Evolutionary conservation across 1,140 invertebrate genomes (phyloP), one percentile per base, ranked within the genome.

Genomic region (Cyclargus thomasi): DNA sequence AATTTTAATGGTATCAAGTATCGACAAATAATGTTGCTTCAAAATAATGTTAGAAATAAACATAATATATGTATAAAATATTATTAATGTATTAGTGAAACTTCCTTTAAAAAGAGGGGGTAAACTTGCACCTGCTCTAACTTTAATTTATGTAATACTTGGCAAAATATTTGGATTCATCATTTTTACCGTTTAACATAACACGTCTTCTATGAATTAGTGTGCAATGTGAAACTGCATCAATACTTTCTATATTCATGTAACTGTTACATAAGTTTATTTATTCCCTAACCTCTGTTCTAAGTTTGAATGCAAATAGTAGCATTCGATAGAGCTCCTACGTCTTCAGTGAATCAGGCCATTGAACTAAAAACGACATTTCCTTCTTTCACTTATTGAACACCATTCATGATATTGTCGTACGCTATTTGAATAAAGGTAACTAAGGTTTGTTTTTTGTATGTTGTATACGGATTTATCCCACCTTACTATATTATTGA

Each of bases 311-410:
- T 39, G 57, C 66, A 57, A 63, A 67, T 63, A 63, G 53, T 67
- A 67, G 36, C 66, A 39, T 21, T 36, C 57, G 36, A n/a, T 57
- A 53, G 64, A 55, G 64, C 29, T 65, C n/a, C 53, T 57, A 35
- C 53, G 55, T 65, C 64, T 65, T 65, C 64, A 55, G 53, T 62
- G 69, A 75, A 71, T 68, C 77, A 76, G 80, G 79, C 75, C 78
- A 77, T 79, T 83, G 85, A 86, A 82, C 82, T 76, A 79, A 72
- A 64, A 72, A 68, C 77, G 78, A 80, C 78, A 83, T 78, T 85
- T 88, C 83, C 81, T 81, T 78, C 76, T 78, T 76, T 80, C 77
- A 77, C 72, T 76, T 76, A 78, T 81, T 82, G 74, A 76, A 75
- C 74, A 71, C 69, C 67, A 71, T 72, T 74, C 72, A 74, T 73